Percentiles rank a stretch among this genome's conserved stretches.
phyloP scores from a whole-genome alignment of 1,140 invertebrate species.

The Pseudomyrmex gracilis region DNA sequence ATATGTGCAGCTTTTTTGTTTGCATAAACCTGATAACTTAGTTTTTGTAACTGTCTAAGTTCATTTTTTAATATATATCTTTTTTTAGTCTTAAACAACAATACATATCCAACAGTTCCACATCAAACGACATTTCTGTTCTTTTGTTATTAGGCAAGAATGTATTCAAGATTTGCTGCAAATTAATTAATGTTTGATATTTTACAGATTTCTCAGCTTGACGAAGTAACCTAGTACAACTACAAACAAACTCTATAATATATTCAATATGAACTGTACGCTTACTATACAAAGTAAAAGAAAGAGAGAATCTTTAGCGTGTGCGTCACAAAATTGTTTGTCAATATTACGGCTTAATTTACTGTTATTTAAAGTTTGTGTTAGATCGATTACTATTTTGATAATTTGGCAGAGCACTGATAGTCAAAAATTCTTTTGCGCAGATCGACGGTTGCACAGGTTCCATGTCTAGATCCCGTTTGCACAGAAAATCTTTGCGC shows the following conservation, averaged over 20 bases:
- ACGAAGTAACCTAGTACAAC: constrained; percentile 66
- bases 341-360: constrained; percentile 63
- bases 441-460: too few relatives aligned
- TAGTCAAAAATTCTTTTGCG: too few relatives aligned
- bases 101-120: constrained; percentile 78
- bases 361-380: constrained; percentile 75
- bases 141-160: constrained; percentile 74
- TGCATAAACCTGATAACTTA: constrained; percentile 77
- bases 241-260: constrained; percentile 38
- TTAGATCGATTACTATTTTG: constrained; percentile 73
- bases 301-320: not conserved
- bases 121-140: not conserved
- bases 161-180: constrained; percentile 73
- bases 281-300: too few relatives aligned
- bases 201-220: constrained; percentile 64
- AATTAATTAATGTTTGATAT: constrained; percentile 67
- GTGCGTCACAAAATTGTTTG: not conserved
- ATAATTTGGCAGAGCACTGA: constrained; percentile 69
- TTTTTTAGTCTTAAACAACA: constrained; percentile 78
- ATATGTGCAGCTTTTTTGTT: too few relatives aligned
- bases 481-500: too few relatives aligned
- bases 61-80: constrained; percentile 72
- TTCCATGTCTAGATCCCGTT: too few relatives aligned
- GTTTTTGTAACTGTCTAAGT: constrained; percentile 79
- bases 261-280: constrained; percentile 10